phyloP scores from a whole-genome alignment of 1,140 invertebrate species.

The Sarcophaga peregrina region DNA sequence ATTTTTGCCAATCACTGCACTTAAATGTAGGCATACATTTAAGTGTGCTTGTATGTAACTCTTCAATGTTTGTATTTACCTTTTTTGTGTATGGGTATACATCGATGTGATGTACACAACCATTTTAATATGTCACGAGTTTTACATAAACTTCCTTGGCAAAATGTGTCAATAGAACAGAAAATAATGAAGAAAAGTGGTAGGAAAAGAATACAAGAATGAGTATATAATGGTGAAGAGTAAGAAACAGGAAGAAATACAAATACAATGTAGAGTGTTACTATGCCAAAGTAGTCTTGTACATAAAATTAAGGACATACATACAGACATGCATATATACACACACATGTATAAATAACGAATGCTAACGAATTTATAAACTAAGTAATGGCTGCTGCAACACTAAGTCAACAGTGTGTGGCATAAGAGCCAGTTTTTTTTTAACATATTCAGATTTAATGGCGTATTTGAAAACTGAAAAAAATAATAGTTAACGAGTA shows the following conservation, averaged over 20 bases:
- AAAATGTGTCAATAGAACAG: conserved; percentile 15
- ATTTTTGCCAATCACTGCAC: too few species aligned
- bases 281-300: not conserved
- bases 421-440: not conserved
- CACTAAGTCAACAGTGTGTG: not conserved
- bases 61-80: too few species aligned
- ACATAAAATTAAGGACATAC: not conserved
- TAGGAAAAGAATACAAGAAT: not conserved
- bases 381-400: not conserved
- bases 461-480: not conserved
- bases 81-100: not conserved
- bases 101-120: not conserved
- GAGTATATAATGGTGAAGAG: not conserved
- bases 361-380: not conserved
- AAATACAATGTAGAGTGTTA: not conserved
- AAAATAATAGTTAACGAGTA: not conserved
- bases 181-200: not conserved
- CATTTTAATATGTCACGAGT: conserved; percentile 19
- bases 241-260: not conserved
- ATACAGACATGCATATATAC: not conserved
- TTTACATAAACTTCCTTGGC: conserved; percentile 9
- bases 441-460: not conserved
- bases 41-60: too few species aligned
- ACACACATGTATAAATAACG: not conserved
- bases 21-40: too few species aligned